These are phyloP conservation scores for Takifugu bimaculatus DNA, from an alignment of 2,113 vertebrate species.

Conservation along the genomic window DNA sequence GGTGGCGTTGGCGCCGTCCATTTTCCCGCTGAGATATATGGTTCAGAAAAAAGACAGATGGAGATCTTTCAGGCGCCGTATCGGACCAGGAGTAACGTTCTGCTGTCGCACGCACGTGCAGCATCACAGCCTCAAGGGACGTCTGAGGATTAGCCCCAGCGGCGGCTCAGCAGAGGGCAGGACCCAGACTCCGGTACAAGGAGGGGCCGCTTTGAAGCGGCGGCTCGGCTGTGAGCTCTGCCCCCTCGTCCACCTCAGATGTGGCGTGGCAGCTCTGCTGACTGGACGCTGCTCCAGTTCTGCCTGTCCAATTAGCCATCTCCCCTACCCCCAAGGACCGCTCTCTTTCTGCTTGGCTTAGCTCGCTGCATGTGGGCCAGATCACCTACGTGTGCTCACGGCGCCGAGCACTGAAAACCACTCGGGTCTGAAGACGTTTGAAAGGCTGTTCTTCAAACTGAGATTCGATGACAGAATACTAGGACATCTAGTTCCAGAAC, in stretches of 20 bases:
- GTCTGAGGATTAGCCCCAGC: conserved; percentile 36
- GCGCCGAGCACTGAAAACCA: not conserved
- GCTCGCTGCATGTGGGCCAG: conserved; percentile 52
- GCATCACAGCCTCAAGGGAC: conserved; percentile 26
- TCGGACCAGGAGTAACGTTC: conserved; percentile 16
- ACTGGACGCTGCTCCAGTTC: conserved; percentile 65
- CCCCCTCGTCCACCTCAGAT: conserved; percentile 51
- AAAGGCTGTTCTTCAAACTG: not conserved
- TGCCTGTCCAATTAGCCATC: conserved; percentile 66
- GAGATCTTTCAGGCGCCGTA: conserved; percentile 5
- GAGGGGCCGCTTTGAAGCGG: conserved; percentile 43
- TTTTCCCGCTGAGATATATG: not conserved
- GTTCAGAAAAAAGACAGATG: conserved; percentile 21
- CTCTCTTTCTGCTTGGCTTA: conserved; percentile 55
- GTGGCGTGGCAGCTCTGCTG: conserved; percentile 63
- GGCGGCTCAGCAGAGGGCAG: conserved; percentile 38
- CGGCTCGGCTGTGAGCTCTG: conserved; percentile 54
- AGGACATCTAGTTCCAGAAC: too few species aligned
- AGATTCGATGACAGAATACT: too few species aligned
- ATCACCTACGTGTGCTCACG: conserved; percentile 40
- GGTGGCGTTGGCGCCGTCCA: conserved; percentile 6
- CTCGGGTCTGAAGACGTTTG: not conserved
- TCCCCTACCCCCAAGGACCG: conserved; percentile 49
- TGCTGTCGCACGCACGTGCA: conserved; percentile 14
- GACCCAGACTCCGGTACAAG: conserved; percentile 22